These are phyloP conservation scores for Elysia crispata DNA, from an alignment of 2,888 invertebrate genomes.

Conservation along the genomic window DNA sequence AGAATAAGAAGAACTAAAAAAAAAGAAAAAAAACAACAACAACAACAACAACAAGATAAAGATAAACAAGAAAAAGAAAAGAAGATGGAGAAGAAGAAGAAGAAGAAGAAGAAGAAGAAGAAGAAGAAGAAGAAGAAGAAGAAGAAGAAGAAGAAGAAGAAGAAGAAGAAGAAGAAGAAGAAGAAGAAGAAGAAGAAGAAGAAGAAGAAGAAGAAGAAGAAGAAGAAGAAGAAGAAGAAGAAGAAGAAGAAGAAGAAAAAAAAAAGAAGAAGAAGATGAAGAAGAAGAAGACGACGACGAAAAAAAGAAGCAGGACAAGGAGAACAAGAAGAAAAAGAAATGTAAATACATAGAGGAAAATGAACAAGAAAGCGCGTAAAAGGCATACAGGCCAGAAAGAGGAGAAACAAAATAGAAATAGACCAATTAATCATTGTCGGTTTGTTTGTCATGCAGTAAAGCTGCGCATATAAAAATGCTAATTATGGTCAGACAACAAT, in stretches of 20 bases:
- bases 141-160: neutral
- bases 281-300: constrained; percentile 1
- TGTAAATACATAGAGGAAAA: too few species aligned
- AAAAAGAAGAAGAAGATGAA: constrained; percentile 13
- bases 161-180: neutral
- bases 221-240: neutral
- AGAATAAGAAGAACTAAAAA: too few species aligned
- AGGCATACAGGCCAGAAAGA: too few species aligned
- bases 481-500: too few species aligned
- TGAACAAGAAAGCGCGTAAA: too few species aligned
- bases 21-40: too few species aligned
- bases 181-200: neutral
- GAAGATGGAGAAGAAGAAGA: neutral
- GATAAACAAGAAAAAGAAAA: neutral
- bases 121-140: constrained; percentile 12
- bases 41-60: too few species aligned
- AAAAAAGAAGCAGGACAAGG: neutral
- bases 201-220: constrained; percentile 3
- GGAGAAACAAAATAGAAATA: too few species aligned
- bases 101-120: neutral
- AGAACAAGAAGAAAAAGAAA: neutral
- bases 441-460: too few species aligned
- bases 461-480: too few species aligned
- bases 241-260: neutral
- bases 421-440: too few species aligned